Conservation (phyloP, 23 tunicate species). For the Trididemnum clinides region DNA sequence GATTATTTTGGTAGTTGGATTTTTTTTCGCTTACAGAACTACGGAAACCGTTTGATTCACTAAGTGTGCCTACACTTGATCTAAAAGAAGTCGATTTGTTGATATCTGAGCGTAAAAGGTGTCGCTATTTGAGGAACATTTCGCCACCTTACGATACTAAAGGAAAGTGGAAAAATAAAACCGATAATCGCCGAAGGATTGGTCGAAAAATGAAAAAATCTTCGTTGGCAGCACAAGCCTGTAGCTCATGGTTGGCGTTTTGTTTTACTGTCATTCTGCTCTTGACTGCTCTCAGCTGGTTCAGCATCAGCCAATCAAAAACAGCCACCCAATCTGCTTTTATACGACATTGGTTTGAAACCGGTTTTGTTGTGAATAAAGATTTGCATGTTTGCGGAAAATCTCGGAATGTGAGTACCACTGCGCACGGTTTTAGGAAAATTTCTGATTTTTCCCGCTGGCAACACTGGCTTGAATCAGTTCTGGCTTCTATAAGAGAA, state of each 20-base stretch:
- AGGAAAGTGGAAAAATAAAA: constrained; percentile 40
- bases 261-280: constrained; percentile 28
- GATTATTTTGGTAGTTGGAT: no score
- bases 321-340: background rate
- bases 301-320: background rate
- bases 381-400: constrained; percentile 5
- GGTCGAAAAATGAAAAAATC: constrained; percentile 2
- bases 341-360: constrained; percentile 29
- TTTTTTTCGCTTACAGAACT: no score
- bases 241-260: constrained; percentile 28
- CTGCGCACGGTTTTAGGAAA: background rate
- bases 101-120: constrained; percentile 57
- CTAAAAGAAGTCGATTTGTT: constrained; percentile 22
- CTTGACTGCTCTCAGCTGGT: background rate
- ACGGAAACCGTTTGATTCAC: no score
- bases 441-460: constrained; percentile 11
- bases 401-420: background rate
- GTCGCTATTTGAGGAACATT: constrained; percentile 71
- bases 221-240: constrained; percentile 27
- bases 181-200: constrained; percentile 8
- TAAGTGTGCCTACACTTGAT: no score
- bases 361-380: constrained; percentile 14
- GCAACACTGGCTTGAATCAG: constrained; percentile 47
- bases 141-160: constrained; percentile 53
- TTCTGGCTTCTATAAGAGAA: no score